Base-by-base conservation (phyloP, 2,797 vertebrate genomes). In the Phalanger gymnotis region DNA sequence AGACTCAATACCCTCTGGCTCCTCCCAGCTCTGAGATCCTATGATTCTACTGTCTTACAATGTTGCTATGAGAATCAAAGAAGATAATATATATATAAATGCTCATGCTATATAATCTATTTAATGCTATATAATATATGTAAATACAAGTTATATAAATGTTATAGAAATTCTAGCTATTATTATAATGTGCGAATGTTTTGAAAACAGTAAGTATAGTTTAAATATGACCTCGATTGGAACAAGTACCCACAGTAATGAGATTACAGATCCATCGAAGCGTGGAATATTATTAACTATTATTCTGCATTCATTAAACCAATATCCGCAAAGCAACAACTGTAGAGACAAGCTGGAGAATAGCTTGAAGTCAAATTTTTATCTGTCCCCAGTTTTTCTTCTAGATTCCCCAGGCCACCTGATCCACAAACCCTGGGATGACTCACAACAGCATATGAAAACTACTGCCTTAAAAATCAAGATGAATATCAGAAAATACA, bases 371-470 rank as follows among this genome's bases (percentile, higher is more conserved):
- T 6, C 91, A 97, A 95, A 95, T 51, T 27, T 87, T 47, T 87
- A 87, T 54, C n/a, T 61, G 92, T 91, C 53, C 51, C 54, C 54
- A 73, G 27, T 90, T 96, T 94, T 95, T 91, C 95, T 95, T 95
- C 94, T 2, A 95, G 58, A 96, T 91, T 89, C 53, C 57, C 16
- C 94, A 54, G 92, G 13, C 95, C 93, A 53, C 92, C 47, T 92
- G 92, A 58, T n/a, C 54, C 92, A 96, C 81, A 94, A 95, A 95
- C 57, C 25, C 90, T 90, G 96, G 87, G 91, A 93, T 57, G 54
- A 95, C 58, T 96, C 95, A 92, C 91, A 95, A 90, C 19, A 95
- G 4, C 95, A 53, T 91, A 56, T 96, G 93, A 97, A 95, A 47
- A 96, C 40, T 55, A 96, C 34, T 90, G 52, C n/a, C 94, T 96